Base-by-base conservation (phyloP, 1,140 invertebrate genomes). In the Sitobion miscanthi region DNA sequence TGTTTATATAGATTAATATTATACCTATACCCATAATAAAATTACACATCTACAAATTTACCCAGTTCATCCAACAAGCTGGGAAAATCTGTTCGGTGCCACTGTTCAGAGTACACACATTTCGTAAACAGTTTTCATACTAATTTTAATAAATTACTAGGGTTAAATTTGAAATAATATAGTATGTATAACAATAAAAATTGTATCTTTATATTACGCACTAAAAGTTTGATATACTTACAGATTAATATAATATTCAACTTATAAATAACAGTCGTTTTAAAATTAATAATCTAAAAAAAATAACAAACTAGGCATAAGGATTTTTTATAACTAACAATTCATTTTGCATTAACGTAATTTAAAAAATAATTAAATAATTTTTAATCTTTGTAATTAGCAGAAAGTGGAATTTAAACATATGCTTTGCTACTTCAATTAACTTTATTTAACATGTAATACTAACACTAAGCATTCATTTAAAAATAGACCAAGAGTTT, bases 401-500 rank as follows among this genome's bases (percentile, higher is more conserved):
- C 7, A 83, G 21, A 38, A 38, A 23, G 85, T 87, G 8, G 85
- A 30, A 25, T 87, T 87, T 87, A 47, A 87, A 87, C 25, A 86
- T 42, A 45, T 30, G 25, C 23, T 42, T 86, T 86, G 2, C 7
- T 83, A 83, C 38, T 42, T 42, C 45, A 86, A 86, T 45, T 86
- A 86, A 86, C 23, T 87, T 47, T n/a, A 7, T n/a, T 47, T 87
- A 30, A 47, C 11, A 87, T 47, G n/a, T 87, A 49, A 47, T 45
- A 87, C 85, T 87, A 87, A 47, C 42, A 87, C 17, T 42, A 54
- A 89, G 20, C 20, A 4, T 89, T 54, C 52, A 54, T 89, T 89
- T 35, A 89, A 35, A 54, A 89, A 89, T 49, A 89, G n/a, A 89
- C 49, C 49, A 47, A 87, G 17, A 5, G 30, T 87, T 87, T 87